These are phyloP conservation scores for Xestia sexstrigata DNA, from an alignment of 2,888 invertebrate species.

Conservation along the genomic window DNA sequence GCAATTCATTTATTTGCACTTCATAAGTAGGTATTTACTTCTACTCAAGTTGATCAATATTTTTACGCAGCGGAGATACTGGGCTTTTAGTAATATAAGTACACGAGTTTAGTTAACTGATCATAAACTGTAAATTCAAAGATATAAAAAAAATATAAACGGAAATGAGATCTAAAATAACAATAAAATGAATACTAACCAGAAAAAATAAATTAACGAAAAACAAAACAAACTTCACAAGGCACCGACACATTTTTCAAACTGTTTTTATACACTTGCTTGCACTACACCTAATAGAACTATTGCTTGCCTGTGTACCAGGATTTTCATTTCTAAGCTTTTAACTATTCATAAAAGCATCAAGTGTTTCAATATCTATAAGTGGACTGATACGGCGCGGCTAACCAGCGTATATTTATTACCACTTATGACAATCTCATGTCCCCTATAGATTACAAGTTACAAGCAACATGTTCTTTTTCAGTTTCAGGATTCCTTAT, in stretches of 20 bases:
- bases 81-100: not conserved
- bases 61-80: not conserved
- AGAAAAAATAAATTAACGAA: constrained; percentile 29
- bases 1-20: not conserved
- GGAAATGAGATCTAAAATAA: not conserved
- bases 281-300: not conserved
- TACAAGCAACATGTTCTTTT: constrained; percentile 2
- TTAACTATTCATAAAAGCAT: constrained; percentile 30
- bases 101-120: too few species aligned
- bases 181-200: constrained; percentile 22
- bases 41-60: not conserved
- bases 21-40: too few species aligned
- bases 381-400: constrained; percentile 38
- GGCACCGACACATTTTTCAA: constrained; percentile 45
- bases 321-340: constrained; percentile 21
- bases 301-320: not conserved
- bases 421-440: constrained; percentile 8
- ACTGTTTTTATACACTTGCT: not conserved
- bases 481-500: not conserved
- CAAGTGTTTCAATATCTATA: constrained; percentile 36
- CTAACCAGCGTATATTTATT: constrained; percentile 16
- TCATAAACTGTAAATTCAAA: not conserved
- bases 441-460: constrained; percentile 16
- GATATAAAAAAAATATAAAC: not conserved
- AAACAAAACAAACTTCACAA: constrained; percentile 36